Conservation (phyloP, 92 coral and sea anemone genomes). For the Plumapathes pennacea region DNA sequence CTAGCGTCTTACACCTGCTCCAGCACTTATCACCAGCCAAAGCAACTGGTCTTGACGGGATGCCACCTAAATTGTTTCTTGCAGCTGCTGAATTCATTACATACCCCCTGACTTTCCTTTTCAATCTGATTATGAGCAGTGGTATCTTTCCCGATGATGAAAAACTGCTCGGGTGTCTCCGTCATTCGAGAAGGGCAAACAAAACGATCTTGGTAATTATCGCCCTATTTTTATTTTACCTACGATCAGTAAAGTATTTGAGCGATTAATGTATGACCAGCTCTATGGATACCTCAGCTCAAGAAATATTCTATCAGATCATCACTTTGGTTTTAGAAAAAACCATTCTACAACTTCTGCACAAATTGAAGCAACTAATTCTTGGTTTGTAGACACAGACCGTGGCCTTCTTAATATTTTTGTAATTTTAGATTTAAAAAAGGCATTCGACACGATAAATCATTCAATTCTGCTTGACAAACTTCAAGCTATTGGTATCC, state of each 20-base stretch:
- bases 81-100: conserved; percentile 50
- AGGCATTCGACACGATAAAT: too few relatives aligned
- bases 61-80: conserved; percentile 46
- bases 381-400: too few relatives aligned
- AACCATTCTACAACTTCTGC: too few relatives aligned
- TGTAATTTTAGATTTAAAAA: too few relatives aligned
- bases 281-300: conserved; percentile 14
- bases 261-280: conserved; percentile 21
- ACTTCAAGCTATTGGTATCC: too few relatives aligned
- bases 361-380: too few relatives aligned
- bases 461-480: too few relatives aligned
- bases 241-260: conserved; percentile 37
- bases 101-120: conserved; percentile 35
- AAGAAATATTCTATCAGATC: conserved; percentile 3
- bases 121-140: conserved; percentile 27
- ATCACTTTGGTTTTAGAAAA: conserved; percentile 44
- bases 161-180: conserved; percentile 40
- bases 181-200: conserved; percentile 19
- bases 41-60: conserved; percentile 56
- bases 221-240: conserved; percentile 36
- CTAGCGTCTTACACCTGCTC: conserved; percentile 17
- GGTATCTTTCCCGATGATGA: conserved; percentile 41
- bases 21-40: conserved; percentile 20
- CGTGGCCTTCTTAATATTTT: too few relatives aligned
- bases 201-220: conserved; percentile 18